A percentile compares a stretch with the other conserved stretches of the same genome.
Conservation (phyloP, 2,113 vertebrate species). For the Brachypteracias leptosomus region DNA sequence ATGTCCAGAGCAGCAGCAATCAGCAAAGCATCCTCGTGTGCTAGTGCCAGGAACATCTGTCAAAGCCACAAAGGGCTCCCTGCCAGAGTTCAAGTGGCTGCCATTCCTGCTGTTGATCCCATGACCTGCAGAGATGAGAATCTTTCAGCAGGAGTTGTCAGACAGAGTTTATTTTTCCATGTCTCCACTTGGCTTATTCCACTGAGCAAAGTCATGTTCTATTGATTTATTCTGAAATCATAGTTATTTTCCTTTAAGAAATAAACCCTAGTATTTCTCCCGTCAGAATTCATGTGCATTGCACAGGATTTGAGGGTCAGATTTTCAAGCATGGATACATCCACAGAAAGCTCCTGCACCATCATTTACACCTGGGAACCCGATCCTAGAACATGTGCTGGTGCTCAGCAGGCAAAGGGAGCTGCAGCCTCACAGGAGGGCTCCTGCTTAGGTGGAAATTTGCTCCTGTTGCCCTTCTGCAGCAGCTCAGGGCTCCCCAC, state of each 20-base stretch:
- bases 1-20: not conserved
- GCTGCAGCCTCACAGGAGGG: not conserved
- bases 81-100: constrained; percentile 48
- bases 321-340: not conserved
- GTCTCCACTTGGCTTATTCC: constrained; percentile 28
- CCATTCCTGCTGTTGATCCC: constrained; percentile 22
- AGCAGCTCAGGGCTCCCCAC: not conserved
- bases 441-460: not conserved
- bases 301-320: not conserved
- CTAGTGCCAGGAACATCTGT: constrained; percentile 26
- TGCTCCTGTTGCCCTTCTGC: not conserved
- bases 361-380: not conserved
- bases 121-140: constrained; percentile 5
- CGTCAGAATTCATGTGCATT: not conserved
- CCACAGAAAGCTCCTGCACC: not conserved
- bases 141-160: constrained; percentile 50
- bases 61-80: not conserved
- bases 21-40: not conserved
- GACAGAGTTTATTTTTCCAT: constrained; percentile 39
- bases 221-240: constrained; percentile 40
- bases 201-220: not conserved
- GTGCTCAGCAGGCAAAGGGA: not conserved
- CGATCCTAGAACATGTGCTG: rapidly evolving
- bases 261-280: not conserved
- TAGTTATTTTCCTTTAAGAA: constrained; percentile 13